phyloP scores from a whole-genome alignment of 2,113 vertebrate genomes.

The Eonycteris spelaea region DNA sequence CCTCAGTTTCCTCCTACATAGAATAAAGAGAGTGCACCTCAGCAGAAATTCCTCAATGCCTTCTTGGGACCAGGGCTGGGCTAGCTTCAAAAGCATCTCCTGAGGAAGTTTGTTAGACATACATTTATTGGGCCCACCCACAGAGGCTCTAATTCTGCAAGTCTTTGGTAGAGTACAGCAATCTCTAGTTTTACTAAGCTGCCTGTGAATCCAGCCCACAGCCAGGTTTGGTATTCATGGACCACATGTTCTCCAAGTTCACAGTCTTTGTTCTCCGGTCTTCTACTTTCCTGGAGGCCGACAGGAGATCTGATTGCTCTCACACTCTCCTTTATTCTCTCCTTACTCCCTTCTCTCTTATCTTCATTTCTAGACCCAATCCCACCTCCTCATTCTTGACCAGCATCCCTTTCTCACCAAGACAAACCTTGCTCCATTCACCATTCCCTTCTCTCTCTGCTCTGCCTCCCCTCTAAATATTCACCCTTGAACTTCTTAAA shows the following conservation, averaged over 20 bases:
- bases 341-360: neutral
- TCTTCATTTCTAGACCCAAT: neutral
- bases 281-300: neutral
- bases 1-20: neutral
- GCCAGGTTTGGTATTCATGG: neutral
- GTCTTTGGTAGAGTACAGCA: neutral
- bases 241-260: neutral
- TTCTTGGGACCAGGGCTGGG: neutral
- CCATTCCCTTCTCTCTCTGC: neutral
- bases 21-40: neutral
- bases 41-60: neutral
- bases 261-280: neutral
- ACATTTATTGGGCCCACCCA: neutral
- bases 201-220: neutral
- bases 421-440: neutral
- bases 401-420: neutral
- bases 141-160: neutral
- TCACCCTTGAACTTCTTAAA: neutral
- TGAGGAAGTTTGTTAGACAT: neutral
- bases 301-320: neutral
- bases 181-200: neutral
- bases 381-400: neutral
- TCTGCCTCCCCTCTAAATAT: neutral
- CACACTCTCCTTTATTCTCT: neutral
- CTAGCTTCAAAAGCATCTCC: neutral